A percentile compares a stretch with the other conserved stretches of the same genome.
Conservation (phyloP, 2,113 vertebrate species). For the Oophaga pumilio region DNA sequence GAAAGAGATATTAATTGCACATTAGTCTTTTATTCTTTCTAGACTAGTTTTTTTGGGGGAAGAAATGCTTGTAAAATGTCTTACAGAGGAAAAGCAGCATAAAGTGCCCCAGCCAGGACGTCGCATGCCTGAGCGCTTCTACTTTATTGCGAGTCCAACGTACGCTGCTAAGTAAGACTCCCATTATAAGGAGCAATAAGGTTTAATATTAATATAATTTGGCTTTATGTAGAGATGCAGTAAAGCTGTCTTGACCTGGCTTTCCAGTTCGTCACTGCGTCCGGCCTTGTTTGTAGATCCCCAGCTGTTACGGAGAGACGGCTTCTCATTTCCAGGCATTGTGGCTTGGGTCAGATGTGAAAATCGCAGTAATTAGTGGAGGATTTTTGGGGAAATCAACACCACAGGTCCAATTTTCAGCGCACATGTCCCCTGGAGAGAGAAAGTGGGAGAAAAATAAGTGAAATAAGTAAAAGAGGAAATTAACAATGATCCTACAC, state of each 20-base stretch:
- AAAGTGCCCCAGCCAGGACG: conserved; percentile 4
- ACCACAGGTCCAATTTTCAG: conserved; percentile 67
- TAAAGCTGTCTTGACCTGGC: conserved; percentile 58
- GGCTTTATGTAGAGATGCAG: conserved; percentile 54
- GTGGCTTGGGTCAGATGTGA: conserved; percentile 67
- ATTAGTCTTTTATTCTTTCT: conserved; percentile 8
- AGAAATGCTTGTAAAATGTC: conserved; percentile 12
- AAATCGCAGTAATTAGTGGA: conserved; percentile 65
- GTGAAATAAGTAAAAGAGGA: conserved; percentile 66
- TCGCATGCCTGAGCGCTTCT: conserved; percentile 25
- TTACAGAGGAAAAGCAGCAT: conserved; percentile 22
- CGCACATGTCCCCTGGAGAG: conserved; percentile 67
- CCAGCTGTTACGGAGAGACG: conserved; percentile 62
- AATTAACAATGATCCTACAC: conserved; percentile 72
- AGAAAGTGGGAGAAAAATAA: conserved; percentile 48
- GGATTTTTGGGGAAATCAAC: conserved; percentile 66
- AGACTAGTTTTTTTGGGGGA: not conserved
- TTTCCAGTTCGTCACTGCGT: conserved; percentile 59
- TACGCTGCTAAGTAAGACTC: conserved; percentile 44
- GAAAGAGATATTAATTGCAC: conserved; percentile 20
- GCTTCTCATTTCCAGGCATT: conserved; percentile 67
- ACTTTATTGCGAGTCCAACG: conserved; percentile 49
- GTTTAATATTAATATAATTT: conserved; percentile 60
- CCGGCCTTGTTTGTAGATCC: conserved; percentile 56
- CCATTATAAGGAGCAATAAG: conserved; percentile 49